Evolutionary conservation across 2,888 invertebrate genomes (phyloP), one percentile per base, ranked within the genome.

Genomic region (Luperina testacea): DNA sequence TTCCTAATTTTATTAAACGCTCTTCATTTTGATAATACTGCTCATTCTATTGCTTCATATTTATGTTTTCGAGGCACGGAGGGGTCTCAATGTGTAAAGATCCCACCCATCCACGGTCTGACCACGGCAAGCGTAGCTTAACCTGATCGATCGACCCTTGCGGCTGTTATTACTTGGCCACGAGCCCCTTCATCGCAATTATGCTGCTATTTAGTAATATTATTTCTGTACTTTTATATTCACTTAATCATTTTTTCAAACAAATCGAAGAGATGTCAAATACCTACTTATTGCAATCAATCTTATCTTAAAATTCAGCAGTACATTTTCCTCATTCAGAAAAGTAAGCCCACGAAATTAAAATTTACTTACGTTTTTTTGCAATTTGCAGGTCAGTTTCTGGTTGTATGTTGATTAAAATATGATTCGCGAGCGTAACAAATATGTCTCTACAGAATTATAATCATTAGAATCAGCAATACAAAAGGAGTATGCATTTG

Each of bases 241-340:
- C 13, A 42, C 70, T 27, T 1, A 57, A 32, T 64, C 32, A 32
- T 32, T 75, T 73, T 78, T 83, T 51, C n/a, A 51, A 68, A 79
- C 24, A 61, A n/a, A 63, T 51, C 17, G 61, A 53, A 79, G 27
- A 48, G 48, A 74, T 80, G 24, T 67, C 65, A 8, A 42, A 80
- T 80, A 51, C 38, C 38, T 42, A 42, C 6, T 42, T 27, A 79
- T 69, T 80, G 57, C 59, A 73, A 85, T 88, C 63, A 80, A 78
- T 85, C 69, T 83, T 72, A 75, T 32, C 32, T 32, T 32, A 32
- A 32, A 32, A 80, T 85, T 77, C 64, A 45, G 63, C 20, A 38
- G 51, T 80, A 85, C 32, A 32, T 80, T 80, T 80, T 59, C 73
- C 48, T 42, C 61, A 64, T 67, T 68, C 48, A 64, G 53, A 61